Evolutionary conservation across 2,888 invertebrate genomes (phyloP), one percentile per base, ranked within the genome.

Genomic region (Dicyrtoma fusca): DNA sequence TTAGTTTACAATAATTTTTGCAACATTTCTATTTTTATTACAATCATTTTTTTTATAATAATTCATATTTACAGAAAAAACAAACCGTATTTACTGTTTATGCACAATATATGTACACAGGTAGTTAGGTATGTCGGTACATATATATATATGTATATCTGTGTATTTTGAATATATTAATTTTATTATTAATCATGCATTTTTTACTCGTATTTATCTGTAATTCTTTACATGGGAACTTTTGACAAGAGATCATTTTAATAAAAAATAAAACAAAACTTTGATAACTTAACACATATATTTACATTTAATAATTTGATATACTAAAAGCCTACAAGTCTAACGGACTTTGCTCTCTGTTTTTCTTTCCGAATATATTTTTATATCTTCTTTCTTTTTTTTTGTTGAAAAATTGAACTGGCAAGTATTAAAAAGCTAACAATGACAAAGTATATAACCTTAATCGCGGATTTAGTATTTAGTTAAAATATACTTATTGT

Each of bases 161-260:
- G 4, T 49, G 3, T 49, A 49, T 49, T 49, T 49, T n/a, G n/a
- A n/a, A 49, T 49, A 6, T 11, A 17, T 14, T 49, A 6, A 11
- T 11, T 49, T 11, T 49, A 3, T 6, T 49, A 17, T 49, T 6
- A 6, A 17, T 4, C 11, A 17, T 49, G 49, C n/a, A 49, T 17
- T 49, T 49, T 49, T 17, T 49, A 17, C 17, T 49, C 11, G 49
- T 14, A 49, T 6, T 49, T 49, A 49, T 49, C 17, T 49, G 49
- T 14, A 49, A 6, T 49, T 49, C 17, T 49, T 49, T 49, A 57
- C 57, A 14, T 57, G 57, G 57, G 57, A 57, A 57, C 57, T 57
- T 25, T 57, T 57, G 57, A 57, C 57, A 57, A 57, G 57, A 57
- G 57, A 57, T 57, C 57, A 57, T 57, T 25, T 57, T 25, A 21